Base-by-base conservation (phyloP, 2,797 vertebrate genomes). In the Acipenser ruthenus region DNA sequence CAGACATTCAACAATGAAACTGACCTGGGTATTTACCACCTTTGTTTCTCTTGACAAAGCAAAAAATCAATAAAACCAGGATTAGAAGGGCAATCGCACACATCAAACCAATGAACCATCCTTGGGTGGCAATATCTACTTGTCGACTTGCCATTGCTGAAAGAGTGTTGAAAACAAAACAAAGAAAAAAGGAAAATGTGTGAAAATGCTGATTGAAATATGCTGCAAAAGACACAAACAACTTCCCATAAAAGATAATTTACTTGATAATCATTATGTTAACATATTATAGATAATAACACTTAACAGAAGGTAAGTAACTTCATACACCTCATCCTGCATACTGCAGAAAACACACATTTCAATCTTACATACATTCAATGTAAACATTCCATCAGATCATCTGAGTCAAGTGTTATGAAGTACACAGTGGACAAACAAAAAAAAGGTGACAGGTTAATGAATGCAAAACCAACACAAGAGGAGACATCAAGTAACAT, bases 71-170 rank as follows among this genome's bases (percentile, higher is more conserved):
- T 69, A 99, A 91, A 81, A 99, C 91, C 76, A 99, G 89, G 84
- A 99, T 96, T 71, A 99, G 93, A 71, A 99, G 92, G 62, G 95
- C 95, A 5, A 99, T 94, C 74, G 95, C 97, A 73, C 96, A 99
- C 97, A 99, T 99, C 10, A 99, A 92, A 68, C 97, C 95, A 70
- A 99, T 99, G 89, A 99, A 99, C 97, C 97, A 99, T 79, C 96
- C 96, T 85, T 99, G 97, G 65, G 96, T 98, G 51, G 96, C 95
- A 68, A 99, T 97, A 79, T 98, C 95, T 75, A 97, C 94, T 78
- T 98, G 96, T 50, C 94, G 91, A 78, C 95, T 98, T 7, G 93
- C 89, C 90, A 96, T 92, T 60, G 95, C 97, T 99, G 76, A 52
- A 81, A 75, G 76, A 82, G 47, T 60, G 66, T 50, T 58, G 6